Conservation (phyloP, 2,888 invertebrate species). For the Chrysolina haemoptera region DNA sequence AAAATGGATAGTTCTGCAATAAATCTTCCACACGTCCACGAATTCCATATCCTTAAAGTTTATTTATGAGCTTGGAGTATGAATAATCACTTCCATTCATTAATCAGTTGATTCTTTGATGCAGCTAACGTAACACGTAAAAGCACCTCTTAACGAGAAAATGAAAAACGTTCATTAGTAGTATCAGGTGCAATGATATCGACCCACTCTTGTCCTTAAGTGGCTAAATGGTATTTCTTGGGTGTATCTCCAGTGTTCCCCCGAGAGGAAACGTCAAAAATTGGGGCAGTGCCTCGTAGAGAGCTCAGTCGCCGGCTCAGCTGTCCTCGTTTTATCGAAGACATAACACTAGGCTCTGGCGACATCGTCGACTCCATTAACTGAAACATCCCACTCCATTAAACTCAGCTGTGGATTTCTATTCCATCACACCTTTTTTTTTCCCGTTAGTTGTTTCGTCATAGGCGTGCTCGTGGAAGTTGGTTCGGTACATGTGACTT, state of each 20-base stretch:
- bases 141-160: neutral
- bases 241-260: slow-evolving; percentile 37
- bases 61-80: no score
- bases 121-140: neutral
- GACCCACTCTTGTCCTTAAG: slow-evolving; percentile 45
- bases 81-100: no score
- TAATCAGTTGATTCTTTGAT: no score
- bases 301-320: slow-evolving; percentile 54
- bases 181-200: slow-evolving; percentile 42
- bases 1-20: no score
- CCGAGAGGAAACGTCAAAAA: slow-evolving; percentile 41
- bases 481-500: neutral
- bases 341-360: slow-evolving; percentile 52
- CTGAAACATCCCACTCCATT: slow-evolving; percentile 58
- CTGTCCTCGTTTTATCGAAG: slow-evolving; percentile 62
- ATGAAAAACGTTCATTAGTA: slow-evolving; percentile 36
- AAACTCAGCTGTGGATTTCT: slow-evolving; percentile 55
- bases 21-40: no score
- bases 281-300: slow-evolving; percentile 43
- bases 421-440: slow-evolving; percentile 51
- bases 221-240: slow-evolving; percentile 35
- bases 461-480: slow-evolving; percentile 22
- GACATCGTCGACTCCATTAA: slow-evolving; percentile 55
- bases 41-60: no score
- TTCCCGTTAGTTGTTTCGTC: slow-evolving; percentile 36